Evolutionary conservation across 2,797 vertebrate species (phyloP).

Genomic region (Onychomys leucogaster): DNA sequence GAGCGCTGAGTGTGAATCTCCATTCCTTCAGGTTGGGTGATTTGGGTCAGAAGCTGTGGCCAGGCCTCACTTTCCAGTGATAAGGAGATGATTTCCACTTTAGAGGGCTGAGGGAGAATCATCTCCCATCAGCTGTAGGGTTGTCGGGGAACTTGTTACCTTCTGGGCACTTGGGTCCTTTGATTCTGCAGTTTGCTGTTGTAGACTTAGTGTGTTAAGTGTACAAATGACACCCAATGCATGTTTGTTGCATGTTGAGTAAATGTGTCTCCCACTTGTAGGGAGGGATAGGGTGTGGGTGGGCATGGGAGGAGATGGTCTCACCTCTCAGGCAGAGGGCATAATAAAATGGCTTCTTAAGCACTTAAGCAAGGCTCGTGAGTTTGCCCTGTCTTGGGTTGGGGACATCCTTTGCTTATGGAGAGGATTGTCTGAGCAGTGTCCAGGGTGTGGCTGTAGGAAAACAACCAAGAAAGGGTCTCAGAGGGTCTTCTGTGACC

Average conservation of each 20-base stretch:
- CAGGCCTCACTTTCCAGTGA: background rate
- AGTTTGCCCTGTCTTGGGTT: background rate
- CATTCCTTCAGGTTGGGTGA: background rate
- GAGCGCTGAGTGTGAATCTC: background rate
- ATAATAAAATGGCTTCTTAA: background rate
- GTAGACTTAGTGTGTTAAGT: background rate
- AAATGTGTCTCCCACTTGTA: background rate
- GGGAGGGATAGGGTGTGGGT: background rate
- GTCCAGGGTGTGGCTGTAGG: background rate
- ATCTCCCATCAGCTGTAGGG: background rate
- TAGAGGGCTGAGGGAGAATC: background rate
- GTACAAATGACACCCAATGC: background rate
- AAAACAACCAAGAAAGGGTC: conserved; percentile 28
- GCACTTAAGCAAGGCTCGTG: background rate
- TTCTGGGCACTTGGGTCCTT: background rate
- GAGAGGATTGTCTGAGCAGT: background rate
- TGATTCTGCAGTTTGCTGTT: background rate
- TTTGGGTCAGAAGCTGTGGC: background rate
- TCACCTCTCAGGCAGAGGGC: background rate
- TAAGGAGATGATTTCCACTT: background rate
- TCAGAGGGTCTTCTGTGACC: conserved; percentile 48
- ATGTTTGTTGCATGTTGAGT: background rate
- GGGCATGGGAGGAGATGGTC: background rate
- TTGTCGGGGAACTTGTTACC: background rate
- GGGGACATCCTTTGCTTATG: background rate